Evolutionary conservation across 2,888 invertebrate species (phyloP).

Genomic region (Reticulitermes lucifugus): DNA sequence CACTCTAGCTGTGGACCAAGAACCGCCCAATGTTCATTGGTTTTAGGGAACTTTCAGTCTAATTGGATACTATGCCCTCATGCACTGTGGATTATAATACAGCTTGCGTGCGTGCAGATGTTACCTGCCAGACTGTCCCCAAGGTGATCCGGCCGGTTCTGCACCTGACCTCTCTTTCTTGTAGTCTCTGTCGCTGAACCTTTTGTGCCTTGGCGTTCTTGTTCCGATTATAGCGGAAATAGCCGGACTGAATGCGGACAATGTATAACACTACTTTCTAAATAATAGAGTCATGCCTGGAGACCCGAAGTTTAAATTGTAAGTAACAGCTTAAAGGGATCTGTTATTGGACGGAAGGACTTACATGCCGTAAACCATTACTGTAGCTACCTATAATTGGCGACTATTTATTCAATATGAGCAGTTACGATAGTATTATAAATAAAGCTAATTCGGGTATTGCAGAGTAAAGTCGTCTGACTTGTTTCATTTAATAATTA

Average conservation of each 20-base stretch:
- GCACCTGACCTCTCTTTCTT: constrained; percentile 9
- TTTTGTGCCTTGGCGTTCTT: not conserved
- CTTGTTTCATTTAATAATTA: too few relatives aligned
- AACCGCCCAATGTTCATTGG: not conserved
- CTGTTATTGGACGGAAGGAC: too few relatives aligned
- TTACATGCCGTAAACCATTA: too few relatives aligned
- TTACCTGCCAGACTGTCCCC: not conserved
- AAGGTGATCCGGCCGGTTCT: constrained; percentile 1
- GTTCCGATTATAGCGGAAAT: constrained; percentile 2
- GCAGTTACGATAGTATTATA: too few relatives aligned
- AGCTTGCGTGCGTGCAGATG: not conserved
- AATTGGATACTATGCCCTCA: not conserved
- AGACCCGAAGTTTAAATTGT: too few relatives aligned
- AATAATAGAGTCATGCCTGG: too few relatives aligned
- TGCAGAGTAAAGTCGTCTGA: too few relatives aligned
- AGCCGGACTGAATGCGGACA: not conserved
- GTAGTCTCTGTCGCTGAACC: not conserved
- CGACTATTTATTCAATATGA: too few relatives aligned
- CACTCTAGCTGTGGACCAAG: not conserved
- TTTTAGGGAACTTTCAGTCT: not conserved
- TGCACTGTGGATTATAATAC: not conserved
- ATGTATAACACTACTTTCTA: not conserved
- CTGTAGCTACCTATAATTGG: too few relatives aligned
- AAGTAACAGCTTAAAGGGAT: too few relatives aligned
- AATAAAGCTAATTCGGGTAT: too few relatives aligned